These are phyloP conservation scores for Sphaerophoria taeniata DNA, from an alignment of 2,888 invertebrate genomes.

Conservation along the genomic window DNA sequence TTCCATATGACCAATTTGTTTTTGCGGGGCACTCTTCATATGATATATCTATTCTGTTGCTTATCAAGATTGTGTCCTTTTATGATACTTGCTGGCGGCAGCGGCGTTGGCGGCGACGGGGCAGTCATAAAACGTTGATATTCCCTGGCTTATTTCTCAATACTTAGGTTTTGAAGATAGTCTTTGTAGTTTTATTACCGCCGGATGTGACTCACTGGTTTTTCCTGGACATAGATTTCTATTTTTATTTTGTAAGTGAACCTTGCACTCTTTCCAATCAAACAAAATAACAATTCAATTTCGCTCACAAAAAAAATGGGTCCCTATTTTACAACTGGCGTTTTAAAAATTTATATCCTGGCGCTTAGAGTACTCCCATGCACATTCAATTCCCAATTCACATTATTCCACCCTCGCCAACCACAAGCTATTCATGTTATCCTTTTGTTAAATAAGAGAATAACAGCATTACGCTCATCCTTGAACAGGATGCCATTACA, in stretches of 20 bases:
- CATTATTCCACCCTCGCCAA: slow-evolving; percentile 47
- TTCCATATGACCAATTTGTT: slow-evolving; percentile 60
- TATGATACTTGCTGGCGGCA: slow-evolving; percentile 6
- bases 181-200: no score
- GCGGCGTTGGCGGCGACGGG: slow-evolving; percentile 15
- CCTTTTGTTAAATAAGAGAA: slow-evolving; percentile 44
- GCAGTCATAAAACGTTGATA: slow-evolving; percentile 1
- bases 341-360: slow-evolving; percentile 34
- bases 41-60: slow-evolving; percentile 27
- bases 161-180: no score
- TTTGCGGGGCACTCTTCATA: slow-evolving; percentile 57
- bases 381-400: slow-evolving; percentile 45
- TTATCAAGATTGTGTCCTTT: slow-evolving; percentile 27
- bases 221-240: no score
- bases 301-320: not conserved
- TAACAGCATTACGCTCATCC: slow-evolving; percentile 40
- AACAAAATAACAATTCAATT: not conserved
- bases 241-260: no score
- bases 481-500: slow-evolving; percentile 47
- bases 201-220: no score
- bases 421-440: slow-evolving; percentile 68
- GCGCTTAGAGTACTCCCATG: slow-evolving; percentile 52
- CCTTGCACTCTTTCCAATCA: not conserved
- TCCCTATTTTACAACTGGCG: not conserved
- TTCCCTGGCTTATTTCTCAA: slow-evolving; percentile 52